phyloP scores from a whole-genome alignment of 92 coral and sea anemone genomes.

The Hydrozoanthus gracilis region DNA sequence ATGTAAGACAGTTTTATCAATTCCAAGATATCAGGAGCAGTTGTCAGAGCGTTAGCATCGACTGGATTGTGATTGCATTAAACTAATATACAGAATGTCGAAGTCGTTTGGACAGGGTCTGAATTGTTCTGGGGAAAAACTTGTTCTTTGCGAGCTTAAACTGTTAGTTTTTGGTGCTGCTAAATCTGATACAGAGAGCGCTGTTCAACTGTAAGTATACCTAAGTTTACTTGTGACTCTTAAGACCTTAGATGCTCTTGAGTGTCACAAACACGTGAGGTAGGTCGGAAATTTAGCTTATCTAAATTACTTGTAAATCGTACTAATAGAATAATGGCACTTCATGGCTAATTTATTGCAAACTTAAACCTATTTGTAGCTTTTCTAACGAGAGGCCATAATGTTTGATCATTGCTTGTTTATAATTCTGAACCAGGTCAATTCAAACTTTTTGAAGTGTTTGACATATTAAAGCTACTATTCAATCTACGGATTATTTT shows the following conservation, averaged over 20 bases:
- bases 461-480: background rate
- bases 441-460: background rate
- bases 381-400: no score
- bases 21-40: background rate
- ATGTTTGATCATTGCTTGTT: no score
- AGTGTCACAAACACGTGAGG: background rate
- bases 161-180: background rate
- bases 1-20: background rate
- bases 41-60: background rate
- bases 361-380: no score
- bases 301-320: no score
- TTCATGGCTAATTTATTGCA: no score
- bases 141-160: background rate
- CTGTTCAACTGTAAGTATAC: slow-evolving; percentile 29
- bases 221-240: background rate
- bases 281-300: background rate
- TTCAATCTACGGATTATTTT: background rate
- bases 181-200: background rate
- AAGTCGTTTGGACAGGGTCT: slow-evolving; percentile 28
- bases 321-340: no score
- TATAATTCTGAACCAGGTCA: no score
- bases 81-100: slow-evolving; percentile 40
- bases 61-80: background rate
- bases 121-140: background rate
- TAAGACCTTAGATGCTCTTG: background rate